Base-by-base conservation (phyloP, 2,797 vertebrate genomes). In the Hippopotamyrus pictus region DNA sequence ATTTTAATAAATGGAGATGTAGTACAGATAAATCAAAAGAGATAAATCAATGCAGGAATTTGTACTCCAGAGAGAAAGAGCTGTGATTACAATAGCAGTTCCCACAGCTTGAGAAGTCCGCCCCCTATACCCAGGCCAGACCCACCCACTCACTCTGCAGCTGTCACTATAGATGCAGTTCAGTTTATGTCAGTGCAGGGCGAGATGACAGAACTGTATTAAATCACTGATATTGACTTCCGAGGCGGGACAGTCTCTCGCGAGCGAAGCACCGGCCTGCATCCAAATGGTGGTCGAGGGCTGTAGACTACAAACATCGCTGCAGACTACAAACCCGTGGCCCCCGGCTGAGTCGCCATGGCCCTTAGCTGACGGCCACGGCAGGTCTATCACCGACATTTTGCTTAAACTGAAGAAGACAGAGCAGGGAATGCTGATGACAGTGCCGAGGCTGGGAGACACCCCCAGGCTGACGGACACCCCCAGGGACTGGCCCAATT, bases 291-390 rank as follows among this genome's bases (percentile, higher is more conserved):
- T 2, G 41, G 19, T 22, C 8, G 5, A n/a, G 92, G 93, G 93
- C 92, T 92, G 93, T 90, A 90, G 89, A 91, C 91, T 14, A 86
- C 22, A 86, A 83, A 83, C n/a, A 46, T 44, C 1, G n/a, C n/a
- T 12, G 82, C 9, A 46, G 82, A 48, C 48, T 84, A 59, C 44
- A 48, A n/a, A 50, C 73, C 14, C 1, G 73, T 19, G 3, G 73
- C 73, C 17, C 37, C 37, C 1, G 14, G 73, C 17, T 44, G 25
- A 41, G 73, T 8, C 5, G 7, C 2, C 37, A 7, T 44, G 17
- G 37, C 73, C 73, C 33, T 29, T 44, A 79, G 17, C 29, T 69
- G 62, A 69, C 0, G 25, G 11, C 17, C 41, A 51, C 9, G 3
- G 53, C 7, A 6, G 85, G 2, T 59, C 57, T 33, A 87, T 87